phyloP scores from a whole-genome alignment of 37 sponge, comb jelly and placozoan genomes.

The Chondrilla cf. caribensis region DNA sequence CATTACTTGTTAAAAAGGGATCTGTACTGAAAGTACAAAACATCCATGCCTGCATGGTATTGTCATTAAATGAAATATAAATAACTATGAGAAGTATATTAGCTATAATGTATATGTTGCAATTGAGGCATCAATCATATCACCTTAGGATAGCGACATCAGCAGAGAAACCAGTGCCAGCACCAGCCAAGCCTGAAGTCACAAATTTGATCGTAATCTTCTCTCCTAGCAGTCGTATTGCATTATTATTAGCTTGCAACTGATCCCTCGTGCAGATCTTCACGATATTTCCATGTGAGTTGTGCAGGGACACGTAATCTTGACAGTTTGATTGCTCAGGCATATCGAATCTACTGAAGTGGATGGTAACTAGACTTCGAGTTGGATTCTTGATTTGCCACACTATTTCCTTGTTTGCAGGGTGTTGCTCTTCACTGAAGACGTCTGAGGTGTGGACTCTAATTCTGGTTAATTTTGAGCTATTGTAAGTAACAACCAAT shows the following conservation, averaged over 20 bases:
- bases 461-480: not conserved
- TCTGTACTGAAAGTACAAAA: no score
- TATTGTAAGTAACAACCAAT: not conserved
- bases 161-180: not conserved
- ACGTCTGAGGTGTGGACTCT: not conserved
- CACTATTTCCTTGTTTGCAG: not conserved
- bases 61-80: no score
- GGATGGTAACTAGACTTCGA: not conserved
- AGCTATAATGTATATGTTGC: no score
- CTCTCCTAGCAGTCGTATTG: not conserved
- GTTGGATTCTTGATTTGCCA: slow-evolving; percentile 1
- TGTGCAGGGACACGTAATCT: slow-evolving; percentile 4
- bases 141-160: not conserved
- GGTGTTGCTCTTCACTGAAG: not conserved
- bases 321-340: not conserved
- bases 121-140: no score
- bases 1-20: no score
- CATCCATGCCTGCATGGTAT: no score
- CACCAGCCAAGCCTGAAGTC: not conserved
- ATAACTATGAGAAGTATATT: no score
- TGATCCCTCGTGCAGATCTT: not conserved
- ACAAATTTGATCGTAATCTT: not conserved
- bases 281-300: not conserved
- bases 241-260: not conserved
- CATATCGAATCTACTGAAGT: not conserved